phyloP scores from a whole-genome alignment of 2,888 invertebrate genomes.

The Microctonus brassicae region DNA sequence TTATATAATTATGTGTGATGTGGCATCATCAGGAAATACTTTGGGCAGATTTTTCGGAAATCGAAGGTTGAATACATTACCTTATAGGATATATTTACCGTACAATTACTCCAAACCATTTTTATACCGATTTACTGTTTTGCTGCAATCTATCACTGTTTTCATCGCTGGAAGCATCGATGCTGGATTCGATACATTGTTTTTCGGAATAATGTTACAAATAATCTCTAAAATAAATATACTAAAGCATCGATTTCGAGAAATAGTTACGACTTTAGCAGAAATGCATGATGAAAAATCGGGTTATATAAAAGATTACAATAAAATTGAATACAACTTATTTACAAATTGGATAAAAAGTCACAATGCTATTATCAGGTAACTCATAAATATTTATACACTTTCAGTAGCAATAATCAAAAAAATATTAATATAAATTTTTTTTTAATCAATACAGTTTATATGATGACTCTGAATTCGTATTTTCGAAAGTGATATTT shows the following conservation, averaged over 20 bases:
- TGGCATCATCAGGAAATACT: constrained; percentile 1
- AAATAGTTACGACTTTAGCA: constrained; percentile 22
- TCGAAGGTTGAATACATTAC: constrained; percentile 36
- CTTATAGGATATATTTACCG: constrained; percentile 48
- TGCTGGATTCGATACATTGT: constrained; percentile 54
- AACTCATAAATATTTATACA: not conserved
- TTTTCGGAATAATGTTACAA: constrained; percentile 48
- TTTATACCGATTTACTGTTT: constrained; percentile 37
- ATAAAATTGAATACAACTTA: constrained; percentile 24
- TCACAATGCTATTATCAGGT: constrained; percentile 40
- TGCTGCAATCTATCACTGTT: constrained; percentile 39
- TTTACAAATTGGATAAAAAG: constrained; percentile 32
- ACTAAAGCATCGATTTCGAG: constrained; percentile 47
- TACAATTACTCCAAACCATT: constrained; percentile 36
- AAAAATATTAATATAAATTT: not conserved
- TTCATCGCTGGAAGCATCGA: constrained; percentile 37
- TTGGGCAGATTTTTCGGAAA: constrained; percentile 30
- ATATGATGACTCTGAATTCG: not conserved
- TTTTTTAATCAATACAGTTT: not conserved
- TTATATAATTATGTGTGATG: not conserved
- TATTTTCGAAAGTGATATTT: constrained; percentile 25
- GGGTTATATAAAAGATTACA: not conserved
- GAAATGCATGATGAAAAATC: not conserved
- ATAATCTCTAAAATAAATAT: constrained; percentile 56
- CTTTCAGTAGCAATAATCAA: no score